Conservation (phyloP, 2,113 vertebrate species). For the Pycnonotus jocosus region DNA sequence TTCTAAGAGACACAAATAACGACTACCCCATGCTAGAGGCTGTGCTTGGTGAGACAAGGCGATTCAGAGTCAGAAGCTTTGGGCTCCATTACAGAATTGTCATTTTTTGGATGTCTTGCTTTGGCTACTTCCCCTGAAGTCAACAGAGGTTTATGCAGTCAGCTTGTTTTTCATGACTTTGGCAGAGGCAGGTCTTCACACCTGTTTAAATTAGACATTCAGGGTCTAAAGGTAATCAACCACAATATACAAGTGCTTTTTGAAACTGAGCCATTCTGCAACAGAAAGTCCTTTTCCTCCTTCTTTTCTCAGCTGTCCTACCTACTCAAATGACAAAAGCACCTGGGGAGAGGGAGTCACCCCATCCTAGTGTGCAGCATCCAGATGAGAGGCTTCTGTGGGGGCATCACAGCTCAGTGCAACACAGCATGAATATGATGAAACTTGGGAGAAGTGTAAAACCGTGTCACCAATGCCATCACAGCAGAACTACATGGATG, state of each 20-base stretch:
- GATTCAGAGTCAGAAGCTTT: neutral
- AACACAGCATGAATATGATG: neutral
- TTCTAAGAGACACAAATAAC: neutral
- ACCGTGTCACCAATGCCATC: rapidly evolving
- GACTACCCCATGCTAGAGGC: neutral
- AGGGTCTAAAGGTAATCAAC: neutral
- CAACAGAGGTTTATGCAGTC: neutral
- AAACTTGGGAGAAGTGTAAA: neutral
- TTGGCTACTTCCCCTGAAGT: neutral
- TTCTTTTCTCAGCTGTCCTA: neutral
- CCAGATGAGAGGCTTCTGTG: neutral
- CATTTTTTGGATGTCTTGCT: neutral
- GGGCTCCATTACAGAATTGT: neutral
- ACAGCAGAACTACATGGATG: rapidly evolving
- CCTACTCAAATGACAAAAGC: neutral
- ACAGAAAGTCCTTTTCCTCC: neutral
- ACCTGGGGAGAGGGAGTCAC: neutral
- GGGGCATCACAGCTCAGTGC: neutral
- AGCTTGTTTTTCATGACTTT: neutral
- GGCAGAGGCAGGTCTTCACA: neutral
- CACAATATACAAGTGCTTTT: neutral
- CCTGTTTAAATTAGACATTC: neutral
- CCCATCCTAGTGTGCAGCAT: neutral
- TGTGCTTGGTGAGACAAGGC: neutral
- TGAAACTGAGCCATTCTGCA: neutral